Evolutionary conservation across 2,888 invertebrate genomes (phyloP).

Genomic region (Notodonta ziczac): DNA sequence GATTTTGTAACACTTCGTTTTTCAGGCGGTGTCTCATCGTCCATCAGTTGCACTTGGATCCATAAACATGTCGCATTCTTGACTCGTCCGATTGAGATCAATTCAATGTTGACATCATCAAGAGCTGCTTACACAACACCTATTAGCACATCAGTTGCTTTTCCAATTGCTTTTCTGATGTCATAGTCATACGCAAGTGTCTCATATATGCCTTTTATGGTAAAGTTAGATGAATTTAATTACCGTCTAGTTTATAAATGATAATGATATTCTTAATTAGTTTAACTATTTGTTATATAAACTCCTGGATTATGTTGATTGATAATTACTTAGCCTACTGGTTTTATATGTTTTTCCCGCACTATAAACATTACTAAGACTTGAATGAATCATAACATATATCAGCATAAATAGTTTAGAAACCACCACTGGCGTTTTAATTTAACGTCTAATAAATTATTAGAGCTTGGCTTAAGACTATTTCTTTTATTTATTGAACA

Average conservation of each 20-base stretch:
- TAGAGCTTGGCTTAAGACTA: too few relatives aligned
- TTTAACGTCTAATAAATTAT: too few relatives aligned
- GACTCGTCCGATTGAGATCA: constrained; percentile 52
- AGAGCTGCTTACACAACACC: constrained; percentile 49
- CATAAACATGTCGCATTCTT: constrained; percentile 51
- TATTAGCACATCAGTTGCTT: constrained; percentile 43
- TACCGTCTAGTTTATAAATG: not conserved
- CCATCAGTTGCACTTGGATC: constrained; percentile 19
- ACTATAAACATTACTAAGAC: not conserved
- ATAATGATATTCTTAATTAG: constrained; percentile 1
- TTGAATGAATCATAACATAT: not conserved
- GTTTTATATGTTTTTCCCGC: not conserved
- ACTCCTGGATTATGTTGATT: not conserved
- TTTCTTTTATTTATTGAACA: too few relatives aligned
- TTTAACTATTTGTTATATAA: not conserved
- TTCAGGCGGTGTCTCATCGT: constrained; percentile 8
- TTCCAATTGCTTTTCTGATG: constrained; percentile 48
- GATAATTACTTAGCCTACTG: not conserved
- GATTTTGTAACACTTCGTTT: constrained; percentile 14
- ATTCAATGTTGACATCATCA: constrained; percentile 62
- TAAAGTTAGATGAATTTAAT: constrained; percentile 9
- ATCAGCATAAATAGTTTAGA: not conserved
- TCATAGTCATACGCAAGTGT: constrained; percentile 36
- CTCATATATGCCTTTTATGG: constrained; percentile 23
- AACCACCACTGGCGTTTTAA: too few relatives aligned